Conservation (phyloP, 2,888 invertebrate genomes). For the Protophormia terraenovae region DNA sequence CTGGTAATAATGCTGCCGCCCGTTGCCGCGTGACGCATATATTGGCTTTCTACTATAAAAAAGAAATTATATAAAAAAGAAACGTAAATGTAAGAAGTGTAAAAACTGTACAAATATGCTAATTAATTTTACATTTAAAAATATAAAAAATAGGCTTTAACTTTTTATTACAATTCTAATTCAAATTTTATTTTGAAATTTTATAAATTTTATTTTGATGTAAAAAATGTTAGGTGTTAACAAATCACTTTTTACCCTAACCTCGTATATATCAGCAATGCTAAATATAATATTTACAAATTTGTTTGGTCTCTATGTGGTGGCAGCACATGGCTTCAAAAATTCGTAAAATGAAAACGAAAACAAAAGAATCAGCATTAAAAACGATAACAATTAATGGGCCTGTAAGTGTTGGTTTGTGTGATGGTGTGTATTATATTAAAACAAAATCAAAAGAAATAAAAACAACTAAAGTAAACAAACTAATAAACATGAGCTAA, state of each 20-base stretch:
- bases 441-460: background rate
- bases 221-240: no score
- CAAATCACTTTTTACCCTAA: background rate
- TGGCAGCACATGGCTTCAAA: constrained; percentile 39
- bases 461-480: constrained; percentile 18
- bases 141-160: no score
- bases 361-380: constrained; percentile 41
- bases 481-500: constrained; percentile 7
- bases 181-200: no score
- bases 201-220: no score
- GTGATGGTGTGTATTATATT: background rate
- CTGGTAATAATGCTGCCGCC: no score
- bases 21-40: no score
- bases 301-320: constrained; percentile 4
- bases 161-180: no score
- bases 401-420: background rate
- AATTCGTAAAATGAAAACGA: constrained; percentile 20
- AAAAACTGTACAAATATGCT: no score
- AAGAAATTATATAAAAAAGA: no score
- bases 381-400: constrained; percentile 3
- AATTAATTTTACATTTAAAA: no score
- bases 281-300: constrained; percentile 41
- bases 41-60: no score
- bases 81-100: no score
- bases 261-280: background rate